Evolutionary conservation across 2,113 vertebrate species (phyloP).

Genomic region (Vulpes lagopus): DNA sequence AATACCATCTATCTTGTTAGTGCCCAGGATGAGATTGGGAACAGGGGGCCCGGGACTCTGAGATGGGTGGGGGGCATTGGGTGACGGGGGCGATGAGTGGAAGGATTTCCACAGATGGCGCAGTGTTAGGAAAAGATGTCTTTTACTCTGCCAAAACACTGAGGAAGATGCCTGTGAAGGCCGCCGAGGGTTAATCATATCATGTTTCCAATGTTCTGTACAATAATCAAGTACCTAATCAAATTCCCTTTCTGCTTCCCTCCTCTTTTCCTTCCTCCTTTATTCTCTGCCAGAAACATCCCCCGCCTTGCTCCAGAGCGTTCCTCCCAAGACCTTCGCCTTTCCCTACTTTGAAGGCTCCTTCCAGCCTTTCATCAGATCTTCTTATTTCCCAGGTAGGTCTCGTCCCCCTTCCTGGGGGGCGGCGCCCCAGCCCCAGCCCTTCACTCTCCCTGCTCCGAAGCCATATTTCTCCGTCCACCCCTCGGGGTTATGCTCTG

Average conservation of each 20-base stretch:
- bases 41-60: background rate
- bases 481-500: constrained; percentile 81
- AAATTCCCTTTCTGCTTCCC: background rate
- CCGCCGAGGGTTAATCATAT: background rate
- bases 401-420: background rate
- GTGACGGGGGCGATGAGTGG: too few relatives aligned
- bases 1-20: background rate
- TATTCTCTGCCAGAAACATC: constrained; percentile 85
- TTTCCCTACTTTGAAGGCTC: constrained; percentile 95
- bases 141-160: background rate
- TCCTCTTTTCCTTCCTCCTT: background rate
- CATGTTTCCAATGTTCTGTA: background rate
- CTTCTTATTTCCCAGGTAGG: constrained; percentile 96
- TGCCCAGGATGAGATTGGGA: background rate
- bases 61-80: background rate
- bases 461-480: constrained; percentile 65
- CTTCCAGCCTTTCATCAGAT: constrained; percentile 95
- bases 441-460: background rate
- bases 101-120: background rate
- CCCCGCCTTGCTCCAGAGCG: constrained; percentile 87
- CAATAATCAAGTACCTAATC: background rate
- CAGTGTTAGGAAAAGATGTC: background rate
- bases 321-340: constrained; percentile 93
- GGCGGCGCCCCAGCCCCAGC: background rate
- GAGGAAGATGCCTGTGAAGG: background rate